Percentiles rank a stretch among this genome's conserved stretches.
Evolutionary conservation across 2,797 vertebrate species (phyloP).

Genomic region (Cynopterus sphinx): DNA sequence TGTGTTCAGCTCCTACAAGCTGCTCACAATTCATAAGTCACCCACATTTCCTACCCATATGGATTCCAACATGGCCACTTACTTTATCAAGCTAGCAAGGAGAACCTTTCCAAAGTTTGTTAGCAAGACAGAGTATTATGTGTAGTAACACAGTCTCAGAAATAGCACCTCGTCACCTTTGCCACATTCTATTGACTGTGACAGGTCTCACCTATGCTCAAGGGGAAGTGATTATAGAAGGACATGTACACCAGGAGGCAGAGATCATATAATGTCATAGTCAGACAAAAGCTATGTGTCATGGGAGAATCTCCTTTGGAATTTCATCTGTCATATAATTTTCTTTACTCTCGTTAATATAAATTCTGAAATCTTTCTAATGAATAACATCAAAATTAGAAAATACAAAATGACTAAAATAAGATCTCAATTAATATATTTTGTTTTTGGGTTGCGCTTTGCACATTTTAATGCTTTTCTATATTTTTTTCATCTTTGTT

Average conservation of each 20-base stretch:
- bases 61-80: background rate
- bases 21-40: background rate
- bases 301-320: background rate
- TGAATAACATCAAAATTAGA: background rate
- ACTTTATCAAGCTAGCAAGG: background rate
- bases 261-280: background rate
- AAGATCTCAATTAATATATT: background rate
- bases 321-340: background rate
- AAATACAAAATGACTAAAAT: background rate
- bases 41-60: background rate
- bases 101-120: background rate
- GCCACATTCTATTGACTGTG: background rate
- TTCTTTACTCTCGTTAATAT: background rate
- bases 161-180: background rate
- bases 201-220: background rate
- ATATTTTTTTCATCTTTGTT: background rate
- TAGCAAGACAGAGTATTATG: background rate
- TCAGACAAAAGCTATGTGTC: background rate
- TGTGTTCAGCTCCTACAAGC: background rate
- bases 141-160: background rate
- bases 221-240: too few relatives aligned
- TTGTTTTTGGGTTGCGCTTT: background rate
- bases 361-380: background rate
- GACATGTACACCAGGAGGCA: background rate
- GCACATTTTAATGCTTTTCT: background rate